Percentiles rank a stretch among this genome's conserved stretches.
phyloP scores from a whole-genome alignment of 2,797 vertebrate genomes.

The Danio tinwini region DNA sequence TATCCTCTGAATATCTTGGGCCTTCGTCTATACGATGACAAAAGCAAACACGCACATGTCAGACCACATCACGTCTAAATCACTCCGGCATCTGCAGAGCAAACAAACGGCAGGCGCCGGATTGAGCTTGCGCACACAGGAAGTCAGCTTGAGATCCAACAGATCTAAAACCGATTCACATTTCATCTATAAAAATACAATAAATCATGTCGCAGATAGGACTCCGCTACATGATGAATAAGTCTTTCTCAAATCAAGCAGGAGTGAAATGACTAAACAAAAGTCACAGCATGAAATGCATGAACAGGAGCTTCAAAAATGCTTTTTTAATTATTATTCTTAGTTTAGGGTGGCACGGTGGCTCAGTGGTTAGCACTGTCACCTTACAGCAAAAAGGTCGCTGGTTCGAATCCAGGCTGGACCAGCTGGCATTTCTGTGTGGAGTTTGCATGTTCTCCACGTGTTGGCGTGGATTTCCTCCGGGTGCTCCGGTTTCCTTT shows the following conservation, averaged over 20 bases:
- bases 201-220: background rate
- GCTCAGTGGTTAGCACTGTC: too few relatives aligned
- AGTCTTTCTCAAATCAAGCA: background rate
- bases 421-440: too few relatives aligned
- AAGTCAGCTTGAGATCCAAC: conserved; percentile 29
- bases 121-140: conserved; percentile 37
- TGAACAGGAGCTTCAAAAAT: conserved; percentile 1
- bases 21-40: conserved; percentile 70
- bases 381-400: too few relatives aligned
- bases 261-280: background rate
- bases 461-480: too few relatives aligned
- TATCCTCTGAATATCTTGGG: conserved; percentile 69
- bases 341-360: too few relatives aligned
- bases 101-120: conserved; percentile 65
- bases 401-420: too few relatives aligned
- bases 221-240: background rate
- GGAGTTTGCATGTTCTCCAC: too few relatives aligned
- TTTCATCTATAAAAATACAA: background rate
- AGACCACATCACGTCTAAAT: conserved; percentile 72
- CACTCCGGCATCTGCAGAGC: conserved; percentile 70
- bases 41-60: conserved; percentile 73
- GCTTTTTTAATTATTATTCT: too few relatives aligned
- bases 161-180: background rate
- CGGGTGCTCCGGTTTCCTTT: too few relatives aligned
- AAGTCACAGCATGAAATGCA: background rate